Base-by-base conservation (phyloP, 2,888 invertebrate genomes). In the Melolontha melolontha region DNA sequence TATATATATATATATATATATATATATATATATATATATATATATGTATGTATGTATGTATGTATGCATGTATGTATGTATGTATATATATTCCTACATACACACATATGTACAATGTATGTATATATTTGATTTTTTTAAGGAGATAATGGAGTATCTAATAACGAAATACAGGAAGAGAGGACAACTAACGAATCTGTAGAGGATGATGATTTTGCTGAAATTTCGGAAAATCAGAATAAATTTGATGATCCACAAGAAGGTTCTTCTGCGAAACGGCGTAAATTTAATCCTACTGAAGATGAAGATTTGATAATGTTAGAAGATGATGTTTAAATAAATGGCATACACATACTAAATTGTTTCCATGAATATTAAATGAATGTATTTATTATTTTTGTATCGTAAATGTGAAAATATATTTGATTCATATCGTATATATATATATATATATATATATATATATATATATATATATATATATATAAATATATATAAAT, bases 191-290 rank as follows among this genome's bases (percentile, higher is more conserved):
- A 47, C 41, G 64, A 66, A 68, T 69, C 57, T 22, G 47, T 50
- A 47, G 80, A 80, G 69, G 79, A 81, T 72, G 79, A 79, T 73
- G 74, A 80, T 51, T 74, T 79, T 62, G 71, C 55, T 55, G 59
- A 75, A 50, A 70, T 80, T 40, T 76, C 79, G 5, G 79, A 77
- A 40, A 67, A 64, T 64, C 70, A 42, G 70, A 72, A 54, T 74
- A 66, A 44, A 42, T 69, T 72, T 44, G 78, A 80, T 59, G 82
- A 82, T 75, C 81, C 81, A 27, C 80, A 80, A 72, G 82, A 81
- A 74, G 83, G 83, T 7, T 79, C 82, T 6, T 83, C 83, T 0
- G 75, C 77, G 8, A 77, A 75, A 62, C 78, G 80, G 50, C 80
- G 80, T 71, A 68, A 80, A 5, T 76, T 81, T 68, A 76, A 78